These are phyloP conservation scores for Oncopodura yosiiana DNA, from an alignment of 1,140 invertebrate species.

Conservation along the genomic window DNA sequence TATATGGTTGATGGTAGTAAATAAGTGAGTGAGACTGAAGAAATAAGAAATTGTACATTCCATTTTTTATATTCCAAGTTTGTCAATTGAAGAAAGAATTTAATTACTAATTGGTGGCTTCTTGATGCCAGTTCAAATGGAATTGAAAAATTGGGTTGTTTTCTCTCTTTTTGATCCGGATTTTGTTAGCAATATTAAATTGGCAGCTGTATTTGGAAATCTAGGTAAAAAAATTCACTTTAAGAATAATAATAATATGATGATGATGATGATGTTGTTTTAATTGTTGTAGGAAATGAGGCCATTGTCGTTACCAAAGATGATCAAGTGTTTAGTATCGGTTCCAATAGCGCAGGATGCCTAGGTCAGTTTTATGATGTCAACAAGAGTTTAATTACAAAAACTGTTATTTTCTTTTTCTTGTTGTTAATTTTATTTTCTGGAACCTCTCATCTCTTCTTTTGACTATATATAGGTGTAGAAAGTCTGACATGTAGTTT, in stretches of 20 bases:
- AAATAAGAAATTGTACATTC: too few relatives aligned
- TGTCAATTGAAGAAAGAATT: too few relatives aligned
- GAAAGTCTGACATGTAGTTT: slow-evolving; percentile 49
- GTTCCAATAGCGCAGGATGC: slow-evolving; percentile 52
- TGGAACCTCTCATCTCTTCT: too few relatives aligned
- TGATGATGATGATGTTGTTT: slow-evolving; percentile 8
- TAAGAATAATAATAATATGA: background rate
- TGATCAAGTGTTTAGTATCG: slow-evolving; percentile 53
- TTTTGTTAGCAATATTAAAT: slow-evolving; percentile 46
- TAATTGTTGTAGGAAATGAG: slow-evolving; percentile 48
- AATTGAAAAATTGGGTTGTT: slow-evolving; percentile 53
- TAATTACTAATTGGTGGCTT: too few relatives aligned
- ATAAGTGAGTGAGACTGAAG: too few relatives aligned
- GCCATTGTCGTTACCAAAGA: slow-evolving; percentile 53
- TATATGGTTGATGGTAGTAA: too few relatives aligned
- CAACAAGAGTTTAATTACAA: too few relatives aligned
- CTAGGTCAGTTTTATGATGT: too few relatives aligned
- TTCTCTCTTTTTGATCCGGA: slow-evolving; percentile 50
- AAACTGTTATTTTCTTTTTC: too few relatives aligned
- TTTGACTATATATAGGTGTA: too few relatives aligned
- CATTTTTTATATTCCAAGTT: too few relatives aligned
- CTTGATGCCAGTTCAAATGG: slow-evolving; percentile 37
- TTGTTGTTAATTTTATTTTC: too few relatives aligned
- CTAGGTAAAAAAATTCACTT: background rate
- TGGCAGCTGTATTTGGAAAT: slow-evolving; percentile 53